These are phyloP conservation scores for Falco punctatus DNA, from an alignment of 2,113 vertebrate genomes.

Conservation along the genomic window DNA sequence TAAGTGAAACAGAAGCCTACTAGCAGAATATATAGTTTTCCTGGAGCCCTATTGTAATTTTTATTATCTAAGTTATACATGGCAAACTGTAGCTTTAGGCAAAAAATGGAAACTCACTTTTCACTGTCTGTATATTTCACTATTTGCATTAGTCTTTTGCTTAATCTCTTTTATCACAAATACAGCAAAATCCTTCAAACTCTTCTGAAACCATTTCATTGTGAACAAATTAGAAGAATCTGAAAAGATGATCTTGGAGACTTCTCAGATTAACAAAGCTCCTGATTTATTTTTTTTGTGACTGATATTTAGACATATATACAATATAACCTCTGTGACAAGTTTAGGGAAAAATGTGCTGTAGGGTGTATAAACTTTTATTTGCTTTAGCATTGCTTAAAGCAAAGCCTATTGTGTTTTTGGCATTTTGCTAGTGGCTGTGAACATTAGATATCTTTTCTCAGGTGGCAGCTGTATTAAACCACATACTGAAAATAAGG, in stretches of 20 bases:
- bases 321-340: neutral
- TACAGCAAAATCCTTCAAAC: conserved; percentile 30
- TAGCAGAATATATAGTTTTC: neutral
- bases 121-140: neutral
- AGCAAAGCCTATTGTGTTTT: neutral
- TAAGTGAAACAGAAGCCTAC: neutral
- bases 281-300: neutral
- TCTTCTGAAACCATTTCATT: conserved; percentile 54
- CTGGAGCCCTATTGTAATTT: neutral
- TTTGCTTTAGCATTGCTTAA: neutral
- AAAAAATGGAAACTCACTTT: neutral
- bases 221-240: neutral
- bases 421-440: neutral
- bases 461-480: conserved; percentile 25
- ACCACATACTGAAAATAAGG: neutral
- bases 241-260: neutral
- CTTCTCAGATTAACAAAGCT: neutral
- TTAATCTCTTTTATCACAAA: conserved; percentile 16
- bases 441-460: neutral
- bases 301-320: neutral
- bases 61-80: neutral
- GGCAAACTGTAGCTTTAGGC: neutral
- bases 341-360: neutral
- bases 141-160: neutral
- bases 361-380: neutral